Percentiles rank a stretch among this genome's conserved stretches.
These are phyloP conservation scores for Pituophis catenifer DNA, from an alignment of 2,113 vertebrate species.

Conservation along the genomic window DNA sequence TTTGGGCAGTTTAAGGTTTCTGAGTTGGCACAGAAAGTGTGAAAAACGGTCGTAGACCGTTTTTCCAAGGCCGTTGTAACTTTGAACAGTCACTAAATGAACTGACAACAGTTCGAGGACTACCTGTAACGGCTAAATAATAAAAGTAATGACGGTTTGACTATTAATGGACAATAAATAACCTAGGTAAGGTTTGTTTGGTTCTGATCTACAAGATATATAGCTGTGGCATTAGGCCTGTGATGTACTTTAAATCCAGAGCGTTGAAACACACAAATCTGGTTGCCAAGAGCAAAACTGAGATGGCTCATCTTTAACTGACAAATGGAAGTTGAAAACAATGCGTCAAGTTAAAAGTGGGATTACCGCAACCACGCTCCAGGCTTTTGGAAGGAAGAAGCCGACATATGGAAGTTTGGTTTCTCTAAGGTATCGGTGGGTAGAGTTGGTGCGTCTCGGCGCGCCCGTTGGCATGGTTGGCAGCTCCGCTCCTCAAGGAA, in stretches of 20 bases:
- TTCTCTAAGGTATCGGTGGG: conserved; percentile 63
- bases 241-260: neutral
- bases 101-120: too few relatives aligned
- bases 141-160: neutral
- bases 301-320: conserved; percentile 14
- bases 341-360: neutral
- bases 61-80: too few relatives aligned
- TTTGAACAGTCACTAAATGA: too few relatives aligned
- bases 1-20: too few relatives aligned
- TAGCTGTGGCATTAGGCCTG: neutral
- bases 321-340: conserved; percentile 18
- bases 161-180: neutral
- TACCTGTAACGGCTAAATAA: neutral
- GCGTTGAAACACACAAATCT: neutral
- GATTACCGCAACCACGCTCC: conserved; percentile 23
- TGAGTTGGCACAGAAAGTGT: too few relatives aligned
- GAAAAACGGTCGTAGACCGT: too few relatives aligned
- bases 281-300: neutral
- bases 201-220: neutral
- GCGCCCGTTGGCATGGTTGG: conserved; percentile 66
- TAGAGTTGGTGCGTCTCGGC: conserved; percentile 37
- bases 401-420: conserved; percentile 70
- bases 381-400: conserved; percentile 16
- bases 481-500: conserved; percentile 69
- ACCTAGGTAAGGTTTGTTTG: neutral